Conservation (phyloP, 2,797 vertebrate genomes). For the Typhlichthys subterraneus region DNA sequence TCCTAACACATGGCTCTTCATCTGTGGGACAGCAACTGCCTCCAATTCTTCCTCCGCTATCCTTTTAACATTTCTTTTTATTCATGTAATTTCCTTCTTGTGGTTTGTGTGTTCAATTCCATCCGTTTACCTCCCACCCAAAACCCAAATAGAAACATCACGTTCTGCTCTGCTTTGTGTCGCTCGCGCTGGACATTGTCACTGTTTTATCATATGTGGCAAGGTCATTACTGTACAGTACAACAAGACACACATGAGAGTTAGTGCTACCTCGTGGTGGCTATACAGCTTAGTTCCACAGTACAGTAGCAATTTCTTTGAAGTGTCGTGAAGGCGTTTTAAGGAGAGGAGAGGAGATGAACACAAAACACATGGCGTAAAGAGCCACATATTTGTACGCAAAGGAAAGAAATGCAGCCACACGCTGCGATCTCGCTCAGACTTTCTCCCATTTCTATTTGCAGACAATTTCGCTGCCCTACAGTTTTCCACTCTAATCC, state of each 20-base stretch:
- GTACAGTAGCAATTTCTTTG: not conserved
- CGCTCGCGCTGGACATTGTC: slow-evolving; percentile 3
- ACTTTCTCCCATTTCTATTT: too few relatives aligned
- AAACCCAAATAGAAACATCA: not conserved
- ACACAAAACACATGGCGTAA: not conserved
- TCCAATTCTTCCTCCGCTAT: slow-evolving; percentile 16
- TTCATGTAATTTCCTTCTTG: too few relatives aligned
- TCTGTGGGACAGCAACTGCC: slow-evolving; percentile 16
- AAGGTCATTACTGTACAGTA: not conserved
- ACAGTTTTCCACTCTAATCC: not conserved
- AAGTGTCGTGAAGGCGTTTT: slow-evolving; percentile 5
- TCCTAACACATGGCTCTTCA: not conserved
- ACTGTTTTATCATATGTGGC: not conserved
- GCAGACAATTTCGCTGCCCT: slow-evolving; percentile 11
- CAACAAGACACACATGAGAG: not conserved
- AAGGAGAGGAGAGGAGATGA: not conserved
- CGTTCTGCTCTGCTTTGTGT: not conserved
- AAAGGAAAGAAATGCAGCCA: too few relatives aligned
- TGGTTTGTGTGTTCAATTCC: not conserved
- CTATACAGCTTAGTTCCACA: not conserved
- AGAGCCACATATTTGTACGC: too few relatives aligned
- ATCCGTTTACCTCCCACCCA: not conserved
- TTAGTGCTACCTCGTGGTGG: not conserved
- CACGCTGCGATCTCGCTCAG: too few relatives aligned
- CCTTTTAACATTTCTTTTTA: slow-evolving; percentile 6